Evolutionary conservation across 2,888 invertebrate species (phyloP), one percentile per base, ranked within the genome.

Genomic region (Mythimna impura): DNA sequence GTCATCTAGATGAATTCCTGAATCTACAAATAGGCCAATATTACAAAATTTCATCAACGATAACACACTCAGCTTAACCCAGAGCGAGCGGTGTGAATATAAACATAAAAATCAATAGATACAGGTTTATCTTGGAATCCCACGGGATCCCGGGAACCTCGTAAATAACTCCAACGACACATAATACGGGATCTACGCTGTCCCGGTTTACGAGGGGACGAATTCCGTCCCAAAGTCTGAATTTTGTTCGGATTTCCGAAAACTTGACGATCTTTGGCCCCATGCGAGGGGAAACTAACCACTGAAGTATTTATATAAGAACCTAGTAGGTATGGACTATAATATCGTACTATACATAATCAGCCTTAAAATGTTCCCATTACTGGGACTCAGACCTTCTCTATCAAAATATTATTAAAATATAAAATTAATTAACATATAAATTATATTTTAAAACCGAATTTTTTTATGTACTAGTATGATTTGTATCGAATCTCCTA

Each of bases 101-200:
- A 81, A 73, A 79, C 76, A 80, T 72, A 83, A 87, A 85, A 83
- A 80, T 77, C 80, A 77, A 86, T 77, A 77, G 76, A 58, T 81
- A 78, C 65, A 81, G 80, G 79, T 78, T 81, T 50, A 84, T 75
- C 66, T 81, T 71, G 47, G 58, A 52, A 55, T 80, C 77, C 72
- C 78, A 34, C 47, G 73, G 78, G 87, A 81, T 85, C 67, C 75
- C 52, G 34, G 76, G 78, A 65, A 80, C 73, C 74, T 86, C 90
- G 89, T 91, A 91, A 91, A 91, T 90, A 89, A 89, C 90, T 87
- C 85, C 68, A 76, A 71, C 73, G 69, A 82, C 86, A 88, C 86
- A 86, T 88, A 87, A 86, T 78, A 81, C 60, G 82, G 86, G 89
- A 86, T 89, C 86, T 87, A 76, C 80, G 47, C 60, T 52, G 74